These are phyloP conservation scores for Aromia moschata DNA, from an alignment of 2,888 invertebrate genomes.

Conservation along the genomic window DNA sequence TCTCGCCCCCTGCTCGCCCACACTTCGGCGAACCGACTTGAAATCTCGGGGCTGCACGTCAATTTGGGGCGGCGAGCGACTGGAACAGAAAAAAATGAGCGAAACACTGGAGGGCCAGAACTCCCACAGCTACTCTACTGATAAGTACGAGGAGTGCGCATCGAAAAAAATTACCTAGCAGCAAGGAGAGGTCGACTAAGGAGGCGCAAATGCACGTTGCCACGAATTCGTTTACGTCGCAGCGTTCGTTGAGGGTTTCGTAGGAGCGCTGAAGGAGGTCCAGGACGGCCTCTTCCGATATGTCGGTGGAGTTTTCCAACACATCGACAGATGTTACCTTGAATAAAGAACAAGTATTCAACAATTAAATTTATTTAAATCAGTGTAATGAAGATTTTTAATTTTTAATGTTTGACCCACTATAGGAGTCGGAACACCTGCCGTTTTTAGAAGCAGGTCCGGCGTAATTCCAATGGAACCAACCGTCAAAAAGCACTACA, in stretches of 20 bases:
- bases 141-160: too few species aligned
- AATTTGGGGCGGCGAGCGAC: conserved; percentile 42
- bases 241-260: conserved; percentile 49
- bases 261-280: conserved; percentile 39
- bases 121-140: too few species aligned
- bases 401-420: too few species aligned
- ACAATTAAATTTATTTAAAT: too few species aligned
- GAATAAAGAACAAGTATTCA: too few species aligned
- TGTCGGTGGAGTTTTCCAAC: conserved; percentile 32
- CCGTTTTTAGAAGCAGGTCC: too few species aligned
- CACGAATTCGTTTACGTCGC: conserved; percentile 56
- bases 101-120: too few species aligned
- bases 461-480: too few species aligned
- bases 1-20: conserved; percentile 43
- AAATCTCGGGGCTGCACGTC: conserved; percentile 29
- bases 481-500: too few species aligned
- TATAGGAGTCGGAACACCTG: too few species aligned
- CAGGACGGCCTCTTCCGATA: conserved; percentile 32
- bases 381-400: too few species aligned
- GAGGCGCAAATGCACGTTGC: conserved; percentile 46
- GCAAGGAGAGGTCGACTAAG: conserved; percentile 50
- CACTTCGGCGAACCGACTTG: conserved; percentile 37
- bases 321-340: conserved; percentile 40
- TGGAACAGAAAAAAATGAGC: conserved; percentile 42
- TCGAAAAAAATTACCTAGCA: conserved; percentile 51